These are phyloP conservation scores for Mnemiopsis leidyi DNA, from an alignment of 37 sponge, comb jelly and placozoan genomes.

Conservation along the genomic window DNA sequence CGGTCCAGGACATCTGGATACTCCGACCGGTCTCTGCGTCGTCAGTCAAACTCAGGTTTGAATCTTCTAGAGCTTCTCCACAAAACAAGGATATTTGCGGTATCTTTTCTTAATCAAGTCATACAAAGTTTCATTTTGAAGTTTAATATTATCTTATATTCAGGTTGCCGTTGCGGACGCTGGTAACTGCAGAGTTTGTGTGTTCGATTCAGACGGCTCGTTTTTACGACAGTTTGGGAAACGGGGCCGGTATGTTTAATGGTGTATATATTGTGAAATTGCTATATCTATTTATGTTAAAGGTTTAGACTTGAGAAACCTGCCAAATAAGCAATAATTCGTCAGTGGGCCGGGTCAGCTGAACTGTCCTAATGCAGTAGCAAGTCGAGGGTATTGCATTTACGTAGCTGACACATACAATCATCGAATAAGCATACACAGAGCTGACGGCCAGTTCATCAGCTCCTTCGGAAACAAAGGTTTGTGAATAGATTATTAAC, in stretches of 20 bases:
- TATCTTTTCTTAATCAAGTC: no score
- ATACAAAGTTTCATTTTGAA: not conserved
- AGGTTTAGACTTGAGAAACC: no score
- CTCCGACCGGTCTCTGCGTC: constrained; percentile 38
- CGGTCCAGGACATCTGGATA: constrained; percentile 31
- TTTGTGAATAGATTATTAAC: no score
- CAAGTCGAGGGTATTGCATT: constrained; percentile 5
- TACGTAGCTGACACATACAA: constrained; percentile 55
- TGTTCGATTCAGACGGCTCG: constrained; percentile 20
- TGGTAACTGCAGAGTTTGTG: constrained; percentile 45
- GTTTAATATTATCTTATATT: not conserved
- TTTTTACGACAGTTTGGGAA: not conserved
- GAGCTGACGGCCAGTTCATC: not conserved
- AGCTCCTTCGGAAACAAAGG: constrained; percentile 22
- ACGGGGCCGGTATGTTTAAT: not conserved
- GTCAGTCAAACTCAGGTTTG: constrained; percentile 1
- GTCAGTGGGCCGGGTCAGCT: not conserved
- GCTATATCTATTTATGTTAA: no score
- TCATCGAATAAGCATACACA: constrained; percentile 39
- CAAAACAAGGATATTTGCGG: no score
- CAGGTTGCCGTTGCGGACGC: constrained; percentile 54
- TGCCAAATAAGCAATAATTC: no score
- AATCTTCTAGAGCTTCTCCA: no score
- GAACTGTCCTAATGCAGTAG: constrained; percentile 58
- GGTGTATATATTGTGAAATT: no score